Evolutionary conservation across 1,140 invertebrate species (phyloP).

Genomic region (Brachionus sp.): DNA sequence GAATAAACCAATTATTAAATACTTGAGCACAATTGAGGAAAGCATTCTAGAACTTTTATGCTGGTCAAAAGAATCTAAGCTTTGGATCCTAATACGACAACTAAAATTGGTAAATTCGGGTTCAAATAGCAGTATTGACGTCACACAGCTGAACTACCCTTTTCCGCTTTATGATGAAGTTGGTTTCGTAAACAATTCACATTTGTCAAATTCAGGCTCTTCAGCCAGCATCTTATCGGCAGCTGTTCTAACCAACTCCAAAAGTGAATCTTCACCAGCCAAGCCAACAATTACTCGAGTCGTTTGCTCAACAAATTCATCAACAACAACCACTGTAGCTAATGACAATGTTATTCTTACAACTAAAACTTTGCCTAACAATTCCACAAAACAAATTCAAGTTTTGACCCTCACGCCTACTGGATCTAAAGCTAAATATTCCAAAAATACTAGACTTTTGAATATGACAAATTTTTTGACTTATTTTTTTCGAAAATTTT

Average conservation of each 20-base stretch:
- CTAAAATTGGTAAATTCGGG: background rate
- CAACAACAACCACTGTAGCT: background rate
- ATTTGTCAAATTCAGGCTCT: background rate
- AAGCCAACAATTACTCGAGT: conserved; percentile 6
- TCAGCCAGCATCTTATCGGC: background rate
- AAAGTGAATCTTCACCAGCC: background rate
- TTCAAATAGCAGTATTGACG: background rate
- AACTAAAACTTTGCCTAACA: background rate
- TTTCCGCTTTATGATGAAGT: conserved; percentile 29
- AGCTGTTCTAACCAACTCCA: background rate
- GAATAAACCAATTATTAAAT: background rate
- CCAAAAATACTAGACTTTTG: background rate
- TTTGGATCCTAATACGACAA: background rate
- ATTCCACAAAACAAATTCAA: conserved; percentile 9
- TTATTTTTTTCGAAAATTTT: conserved; percentile 36
- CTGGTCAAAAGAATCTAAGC: background rate
- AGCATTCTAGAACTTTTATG: background rate
- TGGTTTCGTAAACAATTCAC: background rate
- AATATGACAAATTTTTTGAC: conserved; percentile 18
- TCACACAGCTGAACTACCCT: conserved; percentile 1
- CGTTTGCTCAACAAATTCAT: conserved; percentile 14
- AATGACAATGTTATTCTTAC: conserved; percentile 11
- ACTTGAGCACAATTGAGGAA: conserved; percentile 14
- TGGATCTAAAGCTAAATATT: background rate
- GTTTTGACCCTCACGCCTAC: conserved; percentile 1